Conservation (phyloP, 2,797 vertebrate genomes). For the Peromyscus nudipes region DNA sequence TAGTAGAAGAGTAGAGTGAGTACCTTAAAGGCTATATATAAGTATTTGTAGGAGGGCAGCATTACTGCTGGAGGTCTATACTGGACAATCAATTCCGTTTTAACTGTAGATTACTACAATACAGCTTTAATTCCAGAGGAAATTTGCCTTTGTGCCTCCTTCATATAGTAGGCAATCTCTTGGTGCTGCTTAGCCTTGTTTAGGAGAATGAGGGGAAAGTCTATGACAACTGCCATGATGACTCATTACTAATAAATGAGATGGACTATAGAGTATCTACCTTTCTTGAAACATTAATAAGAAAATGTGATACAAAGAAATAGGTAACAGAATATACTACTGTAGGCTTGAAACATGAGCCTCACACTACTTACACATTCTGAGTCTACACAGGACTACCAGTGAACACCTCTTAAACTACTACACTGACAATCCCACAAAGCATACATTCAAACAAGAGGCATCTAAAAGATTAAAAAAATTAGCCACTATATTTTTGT, state of each 20-base stretch:
- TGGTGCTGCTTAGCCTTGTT: not conserved
- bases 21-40: not conserved
- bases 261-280: slow-evolving; percentile 53
- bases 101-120: not conserved
- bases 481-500: slow-evolving; percentile 87
- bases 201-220: slow-evolving; percentile 24
- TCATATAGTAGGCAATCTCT: not conserved
- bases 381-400: slow-evolving; percentile 81
- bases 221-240: slow-evolving; percentile 54
- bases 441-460: slow-evolving; percentile 85
- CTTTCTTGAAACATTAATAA: slow-evolving; percentile 81
- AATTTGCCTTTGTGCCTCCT: slow-evolving; percentile 1
- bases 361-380: slow-evolving; percentile 72
- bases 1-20: not conserved
- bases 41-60: not conserved
- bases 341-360: slow-evolving; percentile 82
- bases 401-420: slow-evolving; percentile 78
- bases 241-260: slow-evolving; percentile 59
- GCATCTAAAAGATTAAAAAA: slow-evolving; percentile 88
- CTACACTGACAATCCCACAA: slow-evolving; percentile 81
- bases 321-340: slow-evolving; percentile 78
- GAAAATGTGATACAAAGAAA: slow-evolving; percentile 81
- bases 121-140: slow-evolving; percentile 35
- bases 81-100: not conserved
- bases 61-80: slow-evolving; percentile 41